Base-by-base conservation (phyloP, 2,888 invertebrate genomes). In the Opisthograptis luteolata region DNA sequence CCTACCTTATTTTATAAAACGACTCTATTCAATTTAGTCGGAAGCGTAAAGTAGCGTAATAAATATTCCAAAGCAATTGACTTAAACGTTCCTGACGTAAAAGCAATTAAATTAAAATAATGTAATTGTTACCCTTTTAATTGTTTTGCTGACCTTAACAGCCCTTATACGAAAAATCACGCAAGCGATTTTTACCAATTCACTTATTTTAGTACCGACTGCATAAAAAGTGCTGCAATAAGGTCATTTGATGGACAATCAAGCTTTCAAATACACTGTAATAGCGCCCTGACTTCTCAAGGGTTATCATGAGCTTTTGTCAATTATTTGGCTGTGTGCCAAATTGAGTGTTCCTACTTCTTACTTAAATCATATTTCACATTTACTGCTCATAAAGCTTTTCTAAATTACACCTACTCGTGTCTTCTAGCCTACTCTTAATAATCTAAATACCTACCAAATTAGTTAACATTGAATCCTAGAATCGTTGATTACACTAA, bases 161-260 rank as follows among this genome's bases (percentile, higher is more conserved):
- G 67, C 66, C 71, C 68, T 69, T 71, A 68, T 65, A 67, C 57
- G 65, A 62, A 66, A 70, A 69, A 68, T 66, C 70, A 74, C 68
- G 73, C 70, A 66, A 68, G 68, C 27, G 70, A 77, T 76, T 79
- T 78, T 4, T 77, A 81, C 81, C 45, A 6, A 2, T 19, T 36
- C 12, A 14, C 8, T 14, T 12, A 24, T 12, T 37, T 17, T 30
- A 8, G 70, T 70, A 69, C 66, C 49, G 66, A 64, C 65, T 62
- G 40, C 46, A 52, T 19, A 54, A 46, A 49, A 58, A 43, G 12
- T 12, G 27, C 27, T 7, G n/a, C 6, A 24, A 24, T n/a, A 8
- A 7, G 8, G n/a, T 24, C 24, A 24, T 24, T n/a, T 24, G n/a
- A 24, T n/a, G 3, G 1, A 1, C n/a, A 8, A 8, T 1, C 7